Evolutionary conservation across 2,888 invertebrate genomes (phyloP).

Genomic region (Melipona beecheii): DNA sequence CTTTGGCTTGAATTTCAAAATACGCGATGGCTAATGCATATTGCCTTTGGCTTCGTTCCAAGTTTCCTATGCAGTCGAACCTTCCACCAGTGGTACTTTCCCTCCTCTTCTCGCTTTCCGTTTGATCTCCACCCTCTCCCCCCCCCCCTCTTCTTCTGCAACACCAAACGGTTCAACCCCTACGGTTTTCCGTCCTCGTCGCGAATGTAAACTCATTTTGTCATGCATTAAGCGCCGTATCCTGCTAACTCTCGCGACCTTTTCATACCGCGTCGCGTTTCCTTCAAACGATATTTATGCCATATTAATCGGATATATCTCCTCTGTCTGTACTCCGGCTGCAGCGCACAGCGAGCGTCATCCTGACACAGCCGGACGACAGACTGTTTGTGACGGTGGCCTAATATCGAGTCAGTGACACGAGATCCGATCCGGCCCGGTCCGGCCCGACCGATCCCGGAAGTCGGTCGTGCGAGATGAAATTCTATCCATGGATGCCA

Average conservation of each 20-base stretch:
- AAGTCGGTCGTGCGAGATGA: constrained; percentile 57
- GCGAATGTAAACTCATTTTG: constrained; percentile 80
- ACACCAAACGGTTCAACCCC: constrained; percentile 27
- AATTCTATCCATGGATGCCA: constrained; percentile 39
- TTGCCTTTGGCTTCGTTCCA: constrained; percentile 81
- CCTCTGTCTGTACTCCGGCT: constrained; percentile 63
- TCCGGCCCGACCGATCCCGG: constrained; percentile 42
- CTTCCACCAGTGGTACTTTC: constrained; percentile 31
- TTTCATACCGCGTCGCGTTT: constrained; percentile 17
- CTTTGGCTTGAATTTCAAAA: constrained; percentile 82
- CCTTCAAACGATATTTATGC: constrained; percentile 75
- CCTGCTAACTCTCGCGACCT: constrained; percentile 35
- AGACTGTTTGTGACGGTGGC: constrained; percentile 61
- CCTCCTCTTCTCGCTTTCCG: constrained; percentile 34
- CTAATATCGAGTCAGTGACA: constrained; percentile 61
- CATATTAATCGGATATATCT: constrained; percentile 74
- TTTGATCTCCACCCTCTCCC: constrained; percentile 26
- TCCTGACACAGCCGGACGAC: background rate
- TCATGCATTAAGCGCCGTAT: constrained; percentile 74
- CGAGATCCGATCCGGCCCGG: background rate
- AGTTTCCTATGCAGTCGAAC: constrained; percentile 76
- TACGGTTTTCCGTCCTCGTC: constrained; percentile 38
- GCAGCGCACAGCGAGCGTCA: constrained; percentile 46
- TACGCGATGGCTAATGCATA: constrained; percentile 81
- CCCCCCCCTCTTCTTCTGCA: constrained; percentile 7